A percentile compares a stretch with the other conserved stretches of the same genome.
Conservation (phyloP, 2,888 invertebrate species). For the Muschampia plurimacula region DNA sequence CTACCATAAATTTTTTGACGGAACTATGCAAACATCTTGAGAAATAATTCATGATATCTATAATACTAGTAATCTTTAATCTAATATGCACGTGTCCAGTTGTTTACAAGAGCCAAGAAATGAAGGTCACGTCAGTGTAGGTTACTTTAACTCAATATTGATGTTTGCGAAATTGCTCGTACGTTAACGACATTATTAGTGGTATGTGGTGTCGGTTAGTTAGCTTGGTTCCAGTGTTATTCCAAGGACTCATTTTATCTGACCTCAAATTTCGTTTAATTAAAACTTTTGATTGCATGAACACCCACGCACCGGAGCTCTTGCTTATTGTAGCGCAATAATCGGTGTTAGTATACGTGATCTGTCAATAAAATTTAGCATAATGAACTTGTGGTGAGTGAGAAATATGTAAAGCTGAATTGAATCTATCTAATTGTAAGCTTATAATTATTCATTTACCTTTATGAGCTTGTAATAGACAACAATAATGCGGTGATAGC, state of each 20-base stretch:
- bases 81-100: background rate
- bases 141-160: slow-evolving; percentile 35
- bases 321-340: slow-evolving; percentile 1
- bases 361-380: slow-evolving; percentile 3
- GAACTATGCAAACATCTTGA: too few species aligned
- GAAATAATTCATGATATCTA: too few species aligned
- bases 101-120: slow-evolving; percentile 1
- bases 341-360: background rate
- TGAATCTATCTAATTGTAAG: background rate
- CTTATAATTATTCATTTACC: background rate
- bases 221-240: slow-evolving; percentile 25
- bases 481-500: too few species aligned
- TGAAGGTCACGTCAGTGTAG: slow-evolving; percentile 2
- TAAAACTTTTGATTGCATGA: slow-evolving; percentile 46
- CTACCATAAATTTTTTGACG: too few species aligned
- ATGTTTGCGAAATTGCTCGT: slow-evolving; percentile 29
- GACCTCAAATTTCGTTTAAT: slow-evolving; percentile 48
- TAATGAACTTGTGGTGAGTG: background rate
- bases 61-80: too few species aligned
- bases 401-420: background rate
- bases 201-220: slow-evolving; percentile 34
- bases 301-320: slow-evolving; percentile 1
- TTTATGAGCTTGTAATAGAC: background rate
- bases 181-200: slow-evolving; percentile 24
- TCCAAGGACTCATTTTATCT: slow-evolving; percentile 26